These are phyloP conservation scores for Phalacrocorax carbo DNA, from an alignment of 2,113 vertebrate species.

Conservation along the genomic window DNA sequence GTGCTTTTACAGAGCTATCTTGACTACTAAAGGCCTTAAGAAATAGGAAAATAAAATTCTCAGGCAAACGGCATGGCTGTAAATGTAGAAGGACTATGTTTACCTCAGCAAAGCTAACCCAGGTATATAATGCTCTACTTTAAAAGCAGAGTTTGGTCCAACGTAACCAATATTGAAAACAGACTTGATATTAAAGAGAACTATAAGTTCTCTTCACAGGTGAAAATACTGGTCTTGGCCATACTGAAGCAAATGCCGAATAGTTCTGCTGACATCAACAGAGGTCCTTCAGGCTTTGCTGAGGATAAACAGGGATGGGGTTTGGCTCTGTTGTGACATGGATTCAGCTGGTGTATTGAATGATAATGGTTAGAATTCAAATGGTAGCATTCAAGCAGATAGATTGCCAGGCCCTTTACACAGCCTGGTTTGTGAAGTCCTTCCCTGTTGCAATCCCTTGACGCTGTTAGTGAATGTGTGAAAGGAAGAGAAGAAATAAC, in stretches of 20 bases:
- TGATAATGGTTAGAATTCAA: not conserved
- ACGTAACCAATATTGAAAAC: not conserved
- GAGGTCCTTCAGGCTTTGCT: not conserved
- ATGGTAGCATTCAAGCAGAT: not conserved
- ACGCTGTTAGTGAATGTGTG: not conserved
- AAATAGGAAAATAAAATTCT: constrained; percentile 14
- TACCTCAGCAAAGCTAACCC: not conserved
- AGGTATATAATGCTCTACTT: not conserved
- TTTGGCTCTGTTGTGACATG: not conserved
- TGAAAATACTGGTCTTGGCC: not conserved
- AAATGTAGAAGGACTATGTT: not conserved
- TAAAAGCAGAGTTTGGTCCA: not conserved
- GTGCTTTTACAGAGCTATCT: not conserved
- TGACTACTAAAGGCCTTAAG: not conserved
- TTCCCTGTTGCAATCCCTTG: not conserved
- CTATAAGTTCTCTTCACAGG: not conserved
- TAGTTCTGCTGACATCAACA: not conserved
- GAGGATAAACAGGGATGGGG: not conserved
- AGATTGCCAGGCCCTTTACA: not conserved
- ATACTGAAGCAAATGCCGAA: not conserved
- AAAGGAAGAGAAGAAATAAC: not conserved
- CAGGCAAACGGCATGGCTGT: not conserved
- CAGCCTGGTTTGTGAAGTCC: not conserved
- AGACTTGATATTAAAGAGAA: not conserved
- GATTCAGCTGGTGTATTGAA: not conserved